Evolutionary conservation across 2,797 vertebrate species (phyloP).

Genomic region (Erithacus rubecula): DNA sequence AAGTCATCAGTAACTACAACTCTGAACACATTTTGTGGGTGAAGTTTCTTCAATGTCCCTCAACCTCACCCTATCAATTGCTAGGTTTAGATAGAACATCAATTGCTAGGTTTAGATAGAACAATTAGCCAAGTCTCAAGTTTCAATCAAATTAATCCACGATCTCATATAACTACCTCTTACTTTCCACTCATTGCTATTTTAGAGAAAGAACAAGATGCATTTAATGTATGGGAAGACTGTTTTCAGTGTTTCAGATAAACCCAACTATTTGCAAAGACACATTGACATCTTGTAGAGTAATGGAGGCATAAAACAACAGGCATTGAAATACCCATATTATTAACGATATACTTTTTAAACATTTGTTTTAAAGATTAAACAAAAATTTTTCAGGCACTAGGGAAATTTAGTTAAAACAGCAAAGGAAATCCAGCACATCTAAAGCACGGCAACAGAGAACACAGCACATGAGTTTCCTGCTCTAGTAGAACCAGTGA

Average conservation of each 20-base stretch:
- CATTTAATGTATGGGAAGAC: neutral
- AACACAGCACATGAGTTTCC: neutral
- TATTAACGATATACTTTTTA: neutral
- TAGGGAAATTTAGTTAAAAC: neutral
- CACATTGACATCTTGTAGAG: neutral
- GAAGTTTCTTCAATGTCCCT: neutral
- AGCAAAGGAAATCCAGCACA: neutral
- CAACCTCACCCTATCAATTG: neutral
- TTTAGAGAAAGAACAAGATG: neutral
- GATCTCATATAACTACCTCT: neutral
- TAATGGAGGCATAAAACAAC: neutral
- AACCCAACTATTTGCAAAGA: neutral
- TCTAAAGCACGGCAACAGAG: neutral
- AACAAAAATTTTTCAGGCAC: neutral
- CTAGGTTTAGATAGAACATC: neutral
- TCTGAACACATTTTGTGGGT: neutral
- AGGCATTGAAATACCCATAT: neutral
- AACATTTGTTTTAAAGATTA: neutral
- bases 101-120: neutral
- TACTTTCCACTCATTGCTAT: neutral
- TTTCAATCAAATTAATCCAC: neutral
- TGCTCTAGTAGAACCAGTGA: neutral
- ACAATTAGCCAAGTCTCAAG: neutral
- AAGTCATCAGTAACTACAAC: slow-evolving; percentile 5
- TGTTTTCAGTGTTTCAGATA: neutral